Evolutionary conservation across 2,888 invertebrate species (phyloP), one percentile per base, ranked within the genome.

Genomic region (Heliconius charithonia): DNA sequence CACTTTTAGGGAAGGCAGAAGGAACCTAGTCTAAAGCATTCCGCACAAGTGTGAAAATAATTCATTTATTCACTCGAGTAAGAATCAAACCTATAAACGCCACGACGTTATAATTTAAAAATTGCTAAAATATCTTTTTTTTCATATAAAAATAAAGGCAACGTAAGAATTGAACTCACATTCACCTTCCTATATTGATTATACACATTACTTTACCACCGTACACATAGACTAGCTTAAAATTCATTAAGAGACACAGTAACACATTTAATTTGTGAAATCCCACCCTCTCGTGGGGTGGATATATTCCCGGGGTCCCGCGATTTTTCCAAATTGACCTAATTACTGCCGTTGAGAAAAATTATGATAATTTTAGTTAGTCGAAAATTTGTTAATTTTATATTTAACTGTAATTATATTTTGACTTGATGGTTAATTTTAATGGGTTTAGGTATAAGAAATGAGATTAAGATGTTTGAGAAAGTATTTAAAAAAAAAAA

Each of bases 321-420:
- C 81, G 81, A 83, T 82, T 83, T 83, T 79, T 81, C 59, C 79
- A 81, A 82, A 83, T 84, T 82, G 82, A 83, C 84, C 84, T 83
- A 83, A 84, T 85, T 85, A 83, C 81, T 75, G 63, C 72, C 75
- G 81, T 80, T 74, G 79, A 77, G 66, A 75, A 81, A 80, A 80
- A 79, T 79, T 75, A 79, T 67, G 13, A 67, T 67, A 37, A 67
- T 67, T 41, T 66, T 67, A n/a, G n/a, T 13, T 67, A 51, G 51
- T 51, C 7, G 22, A 51, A 51, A 51, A 51, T 22, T 51, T 51
- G 51, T 51, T 67, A 37, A n/a, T 37, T 62, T 62, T 12, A 62
- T 51, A 51, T 51, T 51, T 51, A 22, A 51, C 7, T 51, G 25
- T 62, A 62, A 62, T 62, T 62, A 62, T 62, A 25, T 25, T 62